phyloP scores from a whole-genome alignment of 2,888 invertebrate genomes.

The Colostygia pectinataria region DNA sequence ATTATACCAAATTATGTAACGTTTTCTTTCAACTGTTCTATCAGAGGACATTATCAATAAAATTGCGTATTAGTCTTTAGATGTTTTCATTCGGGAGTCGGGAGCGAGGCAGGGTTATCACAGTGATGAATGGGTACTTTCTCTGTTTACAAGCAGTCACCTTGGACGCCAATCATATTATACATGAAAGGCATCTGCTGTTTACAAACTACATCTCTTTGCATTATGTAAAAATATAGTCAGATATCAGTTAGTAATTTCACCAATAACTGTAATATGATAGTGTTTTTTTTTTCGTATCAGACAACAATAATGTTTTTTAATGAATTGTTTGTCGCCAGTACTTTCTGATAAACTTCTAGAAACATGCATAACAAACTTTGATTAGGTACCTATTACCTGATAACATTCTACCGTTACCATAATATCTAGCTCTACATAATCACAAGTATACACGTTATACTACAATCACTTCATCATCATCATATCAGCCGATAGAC shows the following conservation, averaged over 20 bases:
- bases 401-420: no score
- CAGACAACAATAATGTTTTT: constrained; percentile 16
- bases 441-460: no score
- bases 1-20: no score
- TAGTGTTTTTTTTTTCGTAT: constrained; percentile 15
- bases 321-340: constrained; percentile 22
- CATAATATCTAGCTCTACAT: no score
- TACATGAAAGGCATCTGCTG: constrained; percentile 43
- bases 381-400: no score
- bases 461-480: no score
- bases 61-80: constrained; percentile 21
- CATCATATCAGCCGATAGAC: no score
- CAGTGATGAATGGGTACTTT: constrained; percentile 39
- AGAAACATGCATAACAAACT: not conserved
- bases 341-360: constrained; percentile 7
- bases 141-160: constrained; percentile 48
- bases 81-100: constrained; percentile 28
- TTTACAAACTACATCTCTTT: constrained; percentile 39
- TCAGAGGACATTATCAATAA: constrained; percentile 14
- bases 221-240: constrained; percentile 36
- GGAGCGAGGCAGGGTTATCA: constrained; percentile 40
- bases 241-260: no score
- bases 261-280: constrained; percentile 8
- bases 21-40: constrained; percentile 4
- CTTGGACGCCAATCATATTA: constrained; percentile 46